Evolutionary conservation across 2,888 invertebrate species (phyloP).

Genomic region (Trichogramma dendrolimi): DNA sequence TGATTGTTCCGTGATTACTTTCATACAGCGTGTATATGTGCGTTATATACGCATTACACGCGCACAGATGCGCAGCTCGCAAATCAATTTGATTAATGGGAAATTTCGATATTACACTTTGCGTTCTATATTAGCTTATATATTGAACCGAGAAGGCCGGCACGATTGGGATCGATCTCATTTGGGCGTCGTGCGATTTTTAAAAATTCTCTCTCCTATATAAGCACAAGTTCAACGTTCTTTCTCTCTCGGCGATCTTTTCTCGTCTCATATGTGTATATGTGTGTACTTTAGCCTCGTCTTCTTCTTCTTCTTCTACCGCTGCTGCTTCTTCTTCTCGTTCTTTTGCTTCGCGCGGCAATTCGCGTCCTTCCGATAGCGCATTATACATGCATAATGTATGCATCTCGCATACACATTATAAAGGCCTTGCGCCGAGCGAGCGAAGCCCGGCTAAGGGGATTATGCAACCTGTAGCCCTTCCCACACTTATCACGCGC

Average conservation of each 20-base stretch:
- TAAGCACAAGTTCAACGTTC: not conserved
- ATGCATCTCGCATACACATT: constrained; percentile 1
- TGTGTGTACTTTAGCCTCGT: not conserved
- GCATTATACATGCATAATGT: too few relatives aligned
- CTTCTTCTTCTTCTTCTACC: constrained; percentile 21
- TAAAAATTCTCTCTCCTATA: too few relatives aligned
- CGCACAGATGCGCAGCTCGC: constrained; percentile 26
- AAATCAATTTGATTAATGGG: constrained; percentile 43
- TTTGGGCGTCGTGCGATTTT: too few relatives aligned
- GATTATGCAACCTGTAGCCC: constrained; percentile 49
- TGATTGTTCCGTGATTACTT: not conserved
- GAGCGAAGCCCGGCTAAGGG: constrained; percentile 31
- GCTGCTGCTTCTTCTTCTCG: constrained; percentile 1
- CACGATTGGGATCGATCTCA: too few relatives aligned
- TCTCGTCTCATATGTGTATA: not conserved
- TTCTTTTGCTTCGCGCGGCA: constrained; percentile 8
- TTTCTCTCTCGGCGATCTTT: not conserved
- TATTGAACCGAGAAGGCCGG: too few relatives aligned
- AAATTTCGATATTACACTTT: not conserved
- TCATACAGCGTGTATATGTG: not conserved
- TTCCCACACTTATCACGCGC: constrained; percentile 51
- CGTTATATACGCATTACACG: not conserved
- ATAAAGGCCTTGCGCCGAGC: constrained; percentile 2
- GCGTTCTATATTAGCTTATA: too few relatives aligned
- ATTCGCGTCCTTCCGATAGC: constrained; percentile 6